phyloP scores from a whole-genome alignment of 2,797 vertebrate species.

The Hydrophis major region DNA sequence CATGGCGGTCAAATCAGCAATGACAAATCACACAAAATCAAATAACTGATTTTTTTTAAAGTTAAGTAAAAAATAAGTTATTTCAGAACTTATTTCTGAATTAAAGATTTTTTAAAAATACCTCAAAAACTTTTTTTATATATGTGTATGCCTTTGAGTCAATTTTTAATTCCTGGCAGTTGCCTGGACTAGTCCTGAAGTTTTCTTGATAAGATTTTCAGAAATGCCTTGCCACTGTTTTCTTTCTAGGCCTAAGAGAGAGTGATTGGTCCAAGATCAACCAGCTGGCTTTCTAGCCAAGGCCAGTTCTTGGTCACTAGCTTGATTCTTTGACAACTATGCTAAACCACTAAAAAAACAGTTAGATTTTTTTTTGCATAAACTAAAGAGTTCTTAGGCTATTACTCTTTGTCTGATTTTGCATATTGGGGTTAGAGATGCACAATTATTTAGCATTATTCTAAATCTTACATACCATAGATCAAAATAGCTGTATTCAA shows the following conservation, averaged over 20 bases:
- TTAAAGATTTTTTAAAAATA: not conserved
- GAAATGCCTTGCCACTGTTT: not conserved
- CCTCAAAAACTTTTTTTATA: not conserved
- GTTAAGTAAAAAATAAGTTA: too few species aligned
- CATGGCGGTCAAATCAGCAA: slow-evolving; percentile 7
- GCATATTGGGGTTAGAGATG: slow-evolving; percentile 9
- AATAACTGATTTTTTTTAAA: slow-evolving; percentile 16
- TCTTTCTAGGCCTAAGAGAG: not conserved
- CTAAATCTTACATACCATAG: not conserved
- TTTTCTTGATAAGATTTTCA: not conserved
- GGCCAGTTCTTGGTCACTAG: not conserved
- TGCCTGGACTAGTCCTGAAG: not conserved
- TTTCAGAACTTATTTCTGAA: slow-evolving; percentile 12
- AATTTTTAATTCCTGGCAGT: not conserved
- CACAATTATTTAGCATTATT: not conserved
- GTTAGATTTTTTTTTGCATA: not conserved
- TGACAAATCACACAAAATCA: not conserved
- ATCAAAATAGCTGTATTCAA: slow-evolving; percentile 14
- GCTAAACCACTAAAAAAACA: not conserved
- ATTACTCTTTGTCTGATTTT: not conserved
- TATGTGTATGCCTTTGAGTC: not conserved
- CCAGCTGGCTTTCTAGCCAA: not conserved
- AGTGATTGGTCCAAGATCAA: not conserved
- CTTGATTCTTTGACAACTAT: not conserved
- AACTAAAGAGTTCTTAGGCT: not conserved